Evolutionary conservation across 2,113 vertebrate species (phyloP).

Genomic region (Isurus oxyrinchus): DNA sequence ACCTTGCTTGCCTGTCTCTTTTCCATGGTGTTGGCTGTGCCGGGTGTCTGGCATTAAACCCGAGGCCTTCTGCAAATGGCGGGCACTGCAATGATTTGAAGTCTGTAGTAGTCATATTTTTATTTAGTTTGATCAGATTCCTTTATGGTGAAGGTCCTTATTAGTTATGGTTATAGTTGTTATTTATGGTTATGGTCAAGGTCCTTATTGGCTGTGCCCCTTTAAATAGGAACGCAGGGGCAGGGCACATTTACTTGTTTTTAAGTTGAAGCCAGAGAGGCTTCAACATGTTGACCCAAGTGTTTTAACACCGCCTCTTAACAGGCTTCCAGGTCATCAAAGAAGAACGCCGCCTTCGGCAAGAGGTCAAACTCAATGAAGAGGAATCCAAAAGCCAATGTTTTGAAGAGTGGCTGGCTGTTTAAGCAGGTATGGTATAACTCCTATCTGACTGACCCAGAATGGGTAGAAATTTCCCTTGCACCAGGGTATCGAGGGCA

Average conservation of each 20-base stretch:
- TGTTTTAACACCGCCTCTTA: neutral
- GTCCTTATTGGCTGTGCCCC: neutral
- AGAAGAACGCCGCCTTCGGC: constrained; percentile 80
- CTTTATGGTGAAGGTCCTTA: too few relatives aligned
- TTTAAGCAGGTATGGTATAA: constrained; percentile 75
- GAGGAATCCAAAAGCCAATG: constrained; percentile 74
- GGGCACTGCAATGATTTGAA: neutral
- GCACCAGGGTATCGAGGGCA: neutral
- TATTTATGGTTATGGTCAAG: neutral
- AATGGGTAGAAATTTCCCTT: neutral
- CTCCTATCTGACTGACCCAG: neutral
- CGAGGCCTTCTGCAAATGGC: neutral
- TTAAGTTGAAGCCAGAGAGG: neutral
- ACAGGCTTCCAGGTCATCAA: constrained; percentile 64
- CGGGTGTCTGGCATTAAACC: neutral
- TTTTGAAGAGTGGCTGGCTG: constrained; percentile 83
- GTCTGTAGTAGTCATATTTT: neutral
- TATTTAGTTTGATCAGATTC: neutral
- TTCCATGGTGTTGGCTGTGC: neutral
- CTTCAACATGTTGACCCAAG: neutral
- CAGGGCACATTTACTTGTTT: neutral
- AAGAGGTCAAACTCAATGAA: constrained; percentile 94
- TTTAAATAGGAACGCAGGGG: neutral
- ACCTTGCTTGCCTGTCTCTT: neutral
- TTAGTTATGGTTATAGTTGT: too few relatives aligned